Evolutionary conservation across 1,140 invertebrate genomes (phyloP), one percentile per base, ranked within the genome.

Genomic region (Elysia chlorotica): DNA sequence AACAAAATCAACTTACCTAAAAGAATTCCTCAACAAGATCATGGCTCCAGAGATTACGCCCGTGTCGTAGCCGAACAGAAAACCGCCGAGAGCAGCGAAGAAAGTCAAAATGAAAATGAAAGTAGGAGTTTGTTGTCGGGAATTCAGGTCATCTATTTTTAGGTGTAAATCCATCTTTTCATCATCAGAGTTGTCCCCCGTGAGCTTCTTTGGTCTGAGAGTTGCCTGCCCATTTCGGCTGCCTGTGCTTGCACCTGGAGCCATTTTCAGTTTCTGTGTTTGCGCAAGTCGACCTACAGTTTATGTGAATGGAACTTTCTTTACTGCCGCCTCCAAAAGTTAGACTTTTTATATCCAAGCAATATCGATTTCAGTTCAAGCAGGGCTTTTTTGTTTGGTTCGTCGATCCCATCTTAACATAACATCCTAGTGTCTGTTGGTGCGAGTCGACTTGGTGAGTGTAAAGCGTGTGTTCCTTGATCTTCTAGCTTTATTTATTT

Each of bases 61-160:
- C 0, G 91, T 92, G 76, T 92, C 91, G 83, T 92, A 92, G 30
- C 91, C 91, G 79, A 92, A 92, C 3, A 92, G 85, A 78, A 92
- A 92, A 6, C 91, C 91, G 23, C 91, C 91, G 17, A 92, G 77
- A 1, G 83, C 83, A 4, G 85, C 81, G 53, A 87, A 84, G 76
- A 85, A 82, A 23, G 85, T 87, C 66, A 71, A 38, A 4, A 63
- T 37, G 23, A 62, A 86, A 41, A 87, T 81, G 78, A 85, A 86
- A 19, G 68, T 66, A 25, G 84, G 80, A 6, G 83, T 83, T 68
- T 79, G 77, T 53, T 77, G 41, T 67, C 78, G 79, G 38, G 76
- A 63, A 23, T 71, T 69, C 17, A 85, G 70, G 61, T 77, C 80
- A 73, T 85, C 84, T 62, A 85, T 70, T 78, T 84, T 85, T 37